phyloP scores from a whole-genome alignment of 2,888 invertebrate genomes.

The Pharmacophagus antenor region DNA sequence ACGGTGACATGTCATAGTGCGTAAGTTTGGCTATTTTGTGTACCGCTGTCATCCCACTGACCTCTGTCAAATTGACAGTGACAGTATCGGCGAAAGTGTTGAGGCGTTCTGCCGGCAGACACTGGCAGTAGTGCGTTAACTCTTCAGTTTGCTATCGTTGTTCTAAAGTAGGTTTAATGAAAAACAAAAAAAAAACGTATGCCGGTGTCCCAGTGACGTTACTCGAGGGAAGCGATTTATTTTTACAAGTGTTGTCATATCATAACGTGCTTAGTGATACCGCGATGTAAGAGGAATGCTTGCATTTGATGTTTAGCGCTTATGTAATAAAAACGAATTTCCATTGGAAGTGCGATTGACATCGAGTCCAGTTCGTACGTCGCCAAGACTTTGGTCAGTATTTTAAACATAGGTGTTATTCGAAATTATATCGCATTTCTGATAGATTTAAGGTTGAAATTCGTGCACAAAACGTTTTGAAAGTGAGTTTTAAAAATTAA shows the following conservation, averaged over 20 bases:
- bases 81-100: conserved; percentile 38
- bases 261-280: conserved; percentile 55
- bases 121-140: conserved; percentile 30
- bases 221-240: conserved; percentile 40
- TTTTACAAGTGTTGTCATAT: conserved; percentile 62
- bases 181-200: conserved; percentile 34
- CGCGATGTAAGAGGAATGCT: conserved; percentile 44
- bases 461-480: conserved; percentile 72
- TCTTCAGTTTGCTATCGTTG: conserved; percentile 51
- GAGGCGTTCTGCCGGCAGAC: conserved; percentile 34
- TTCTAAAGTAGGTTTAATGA: conserved; percentile 51
- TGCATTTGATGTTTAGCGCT: conserved; percentile 50
- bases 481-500: conserved; percentile 48
- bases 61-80: conserved; percentile 31
- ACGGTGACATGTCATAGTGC: conserved; percentile 21
- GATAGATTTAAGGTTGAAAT: conserved; percentile 57
- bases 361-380: conserved; percentile 32
- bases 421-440: conserved; percentile 53
- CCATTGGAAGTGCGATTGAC: conserved; percentile 27
- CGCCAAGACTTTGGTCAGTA: conserved; percentile 53
- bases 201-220: conserved; percentile 37
- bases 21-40: conserved; percentile 31
- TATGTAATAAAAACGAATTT: conserved; percentile 33
- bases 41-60: conserved; percentile 29
- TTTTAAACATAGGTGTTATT: conserved; percentile 55